These are phyloP conservation scores for Hydraecia micacea DNA, from an alignment of 2,888 invertebrate species.

Conservation along the genomic window DNA sequence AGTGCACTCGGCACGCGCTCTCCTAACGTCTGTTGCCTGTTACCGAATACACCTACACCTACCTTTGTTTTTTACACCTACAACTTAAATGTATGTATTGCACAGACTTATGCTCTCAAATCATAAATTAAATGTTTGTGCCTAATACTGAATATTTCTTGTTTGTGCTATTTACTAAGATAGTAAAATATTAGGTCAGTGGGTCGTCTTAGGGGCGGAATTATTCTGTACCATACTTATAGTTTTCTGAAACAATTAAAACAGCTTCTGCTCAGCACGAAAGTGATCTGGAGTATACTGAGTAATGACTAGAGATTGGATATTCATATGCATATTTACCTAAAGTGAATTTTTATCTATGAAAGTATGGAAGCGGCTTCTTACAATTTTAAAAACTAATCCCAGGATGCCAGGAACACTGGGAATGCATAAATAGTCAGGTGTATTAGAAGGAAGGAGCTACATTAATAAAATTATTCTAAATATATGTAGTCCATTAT, in stretches of 20 bases:
- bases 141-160: background rate
- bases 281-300: background rate
- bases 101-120: background rate
- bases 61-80: conserved; percentile 1
- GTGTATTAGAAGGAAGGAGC: too few species aligned
- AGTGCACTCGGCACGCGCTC: background rate
- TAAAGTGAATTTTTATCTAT: too few species aligned
- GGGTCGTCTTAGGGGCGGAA: too few species aligned
- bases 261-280: background rate
- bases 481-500: too few species aligned
- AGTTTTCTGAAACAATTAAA: background rate
- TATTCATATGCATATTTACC: too few species aligned
- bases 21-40: background rate
- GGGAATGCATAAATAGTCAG: too few species aligned
- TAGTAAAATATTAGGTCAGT: conserved; percentile 3
- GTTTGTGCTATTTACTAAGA: background rate
- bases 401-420: too few species aligned
- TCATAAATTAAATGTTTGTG: background rate
- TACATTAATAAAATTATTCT: too few species aligned
- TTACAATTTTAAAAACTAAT: too few species aligned
- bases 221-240: too few species aligned
- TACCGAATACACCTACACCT: conserved; percentile 6
- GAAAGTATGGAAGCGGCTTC: too few species aligned
- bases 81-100: conserved; percentile 52
- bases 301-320: background rate